Base-by-base conservation (phyloP, 2,797 vertebrate species). In the Micropoecilia bifurca region DNA sequence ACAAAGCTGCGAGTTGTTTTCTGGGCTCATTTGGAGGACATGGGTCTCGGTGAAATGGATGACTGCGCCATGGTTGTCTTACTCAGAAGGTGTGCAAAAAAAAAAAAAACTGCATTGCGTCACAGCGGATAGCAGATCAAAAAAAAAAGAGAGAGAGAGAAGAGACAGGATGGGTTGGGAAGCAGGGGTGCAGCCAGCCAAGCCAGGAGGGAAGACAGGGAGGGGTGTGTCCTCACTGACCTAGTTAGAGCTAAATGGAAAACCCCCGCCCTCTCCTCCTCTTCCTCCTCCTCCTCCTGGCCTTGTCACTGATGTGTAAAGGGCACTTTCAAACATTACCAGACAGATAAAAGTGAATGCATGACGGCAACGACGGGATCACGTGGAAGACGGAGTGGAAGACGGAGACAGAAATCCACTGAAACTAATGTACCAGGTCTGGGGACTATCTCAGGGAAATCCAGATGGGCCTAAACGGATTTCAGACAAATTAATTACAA, bases 161-260 rank as follows among this genome's bases (percentile, higher is more conserved):
- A 75, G 78, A 85, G 81, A 83, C 63, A 8, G 55, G 39, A 46
- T 28, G 74, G 41, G 55, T 63, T 46, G 41, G 74, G 55, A 47
- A 47, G 74, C 55, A 75, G 41, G 53, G 55, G 41, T 75, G 73
- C 53, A 75, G 55, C 39, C 25, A 74, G 73, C 66, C 20, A 48
- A 74, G 73, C 66, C 41, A 50, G 82, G 75, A 43, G 83, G 76
- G 73, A 88, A 87, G 83, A 85, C 82, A 90, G 83, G 84, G 82
- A 82, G 86, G 90, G 92, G 92, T 90, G 93, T 93, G 93, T 94
- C 91, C 88, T 91, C 86, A 79, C 90, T 95, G 92, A 95, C 94
- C 93, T 95, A 94, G 91, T 91, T 95, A 93, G 81, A 93, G 92
- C 80, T 71, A 71, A 14, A 83, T 91, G 89, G 89, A 92, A 88